A percentile compares a stretch with the other conserved stretches of the same genome.
phyloP scores from a whole-genome alignment of 2,797 vertebrate species.

The Alfaro cultratus region DNA sequence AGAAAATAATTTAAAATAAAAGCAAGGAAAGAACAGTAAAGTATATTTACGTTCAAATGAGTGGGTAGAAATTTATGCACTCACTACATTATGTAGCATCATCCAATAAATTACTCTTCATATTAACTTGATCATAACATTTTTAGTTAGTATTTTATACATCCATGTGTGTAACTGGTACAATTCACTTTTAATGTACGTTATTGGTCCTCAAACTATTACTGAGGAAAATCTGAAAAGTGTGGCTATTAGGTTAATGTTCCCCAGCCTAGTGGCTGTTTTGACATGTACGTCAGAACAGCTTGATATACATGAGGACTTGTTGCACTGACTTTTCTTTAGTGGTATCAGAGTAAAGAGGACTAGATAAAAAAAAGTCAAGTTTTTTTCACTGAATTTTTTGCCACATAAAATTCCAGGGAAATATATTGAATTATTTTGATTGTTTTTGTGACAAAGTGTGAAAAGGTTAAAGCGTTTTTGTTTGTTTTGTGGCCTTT shows the following conservation, averaged over 20 bases:
- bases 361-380: background rate
- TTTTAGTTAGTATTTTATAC: too few species aligned
- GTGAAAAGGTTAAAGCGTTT: background rate
- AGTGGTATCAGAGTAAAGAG: background rate
- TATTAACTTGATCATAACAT: too few species aligned
- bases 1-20: too few species aligned
- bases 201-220: background rate
- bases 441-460: background rate
- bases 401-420: background rate
- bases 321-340: background rate
- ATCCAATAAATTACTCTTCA: too few species aligned
- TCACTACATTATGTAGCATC: too few species aligned
- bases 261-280: background rate
- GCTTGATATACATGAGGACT: background rate
- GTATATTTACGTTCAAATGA: too few species aligned
- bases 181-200: background rate
- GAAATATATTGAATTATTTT: background rate
- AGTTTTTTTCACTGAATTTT: background rate
- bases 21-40: too few species aligned
- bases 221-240: background rate
- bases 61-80: too few species aligned
- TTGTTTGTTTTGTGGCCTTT: background rate
- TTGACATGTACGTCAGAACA: too few species aligned
- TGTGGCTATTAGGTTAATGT: background rate
- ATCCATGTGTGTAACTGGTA: too few species aligned